phyloP scores from a whole-genome alignment of 2,888 invertebrate genomes.

The Pachymerium ferrugineum region DNA sequence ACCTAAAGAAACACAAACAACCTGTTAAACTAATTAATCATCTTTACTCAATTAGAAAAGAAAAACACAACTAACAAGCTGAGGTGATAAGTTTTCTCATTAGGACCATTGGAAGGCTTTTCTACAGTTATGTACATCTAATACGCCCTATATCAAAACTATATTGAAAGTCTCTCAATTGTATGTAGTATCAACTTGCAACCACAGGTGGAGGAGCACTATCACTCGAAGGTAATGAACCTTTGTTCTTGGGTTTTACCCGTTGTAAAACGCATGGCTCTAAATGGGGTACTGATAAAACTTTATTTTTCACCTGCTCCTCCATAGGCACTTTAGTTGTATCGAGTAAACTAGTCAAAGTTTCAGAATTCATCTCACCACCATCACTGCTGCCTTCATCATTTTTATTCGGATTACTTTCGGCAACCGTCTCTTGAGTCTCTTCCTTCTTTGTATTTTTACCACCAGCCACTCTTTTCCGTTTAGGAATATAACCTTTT shows the following conservation, averaged over 20 bases:
- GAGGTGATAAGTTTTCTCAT: not conserved
- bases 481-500: slow-evolving; percentile 29
- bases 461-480: slow-evolving; percentile 3
- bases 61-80: not conserved
- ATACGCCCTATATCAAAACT: slow-evolving; percentile 22
- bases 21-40: too few species aligned
- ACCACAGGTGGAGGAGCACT: slow-evolving; percentile 5
- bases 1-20: too few species aligned
- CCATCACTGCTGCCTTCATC: too few species aligned
- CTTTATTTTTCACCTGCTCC: slow-evolving; percentile 9
- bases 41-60: too few species aligned
- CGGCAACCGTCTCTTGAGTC: too few species aligned
- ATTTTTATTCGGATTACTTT: too few species aligned
- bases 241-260: not conserved
- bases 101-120: slow-evolving; percentile 9
- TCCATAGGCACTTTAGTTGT: slow-evolving; percentile 15
- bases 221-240: not conserved
- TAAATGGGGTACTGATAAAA: not conserved
- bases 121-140: not conserved
- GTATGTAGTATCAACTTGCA: slow-evolving; percentile 19
- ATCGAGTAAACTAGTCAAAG: not conserved
- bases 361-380: not conserved
- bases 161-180: not conserved
- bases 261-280: not conserved
- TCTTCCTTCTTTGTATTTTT: not conserved